Percentiles rank a stretch among this genome's conserved stretches.
These are phyloP conservation scores for Crocidura indochinensis DNA, from an alignment of 2,797 vertebrate genomes.

Conservation along the genomic window DNA sequence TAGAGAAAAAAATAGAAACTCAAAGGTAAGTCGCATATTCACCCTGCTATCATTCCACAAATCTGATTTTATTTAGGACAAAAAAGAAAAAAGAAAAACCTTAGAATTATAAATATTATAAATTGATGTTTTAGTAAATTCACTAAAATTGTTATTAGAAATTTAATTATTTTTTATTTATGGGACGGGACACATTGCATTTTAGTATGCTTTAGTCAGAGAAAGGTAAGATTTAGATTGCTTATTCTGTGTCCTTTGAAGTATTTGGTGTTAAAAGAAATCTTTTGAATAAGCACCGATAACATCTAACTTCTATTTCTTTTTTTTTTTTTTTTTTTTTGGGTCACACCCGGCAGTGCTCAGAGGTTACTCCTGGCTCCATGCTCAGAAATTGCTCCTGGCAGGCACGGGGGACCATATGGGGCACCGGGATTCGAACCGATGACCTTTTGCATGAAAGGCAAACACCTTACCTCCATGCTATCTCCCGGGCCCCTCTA, in stretches of 20 bases:
- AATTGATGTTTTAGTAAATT: not conserved
- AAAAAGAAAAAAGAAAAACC: not conserved
- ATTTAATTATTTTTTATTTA: conserved; percentile 11
- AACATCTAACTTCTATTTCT: not conserved
- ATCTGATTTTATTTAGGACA: conserved; percentile 40
- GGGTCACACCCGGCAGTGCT: too few species aligned
- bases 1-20: not conserved
- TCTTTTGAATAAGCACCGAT: not conserved
- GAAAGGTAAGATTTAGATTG: not conserved
- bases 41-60: not conserved
- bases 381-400: too few species aligned
- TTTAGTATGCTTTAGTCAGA: conserved; percentile 36
- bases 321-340: too few species aligned
- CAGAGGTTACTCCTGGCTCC: too few species aligned
- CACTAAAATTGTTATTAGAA: not conserved
- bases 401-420: too few species aligned
- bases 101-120: too few species aligned
- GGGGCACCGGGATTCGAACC: too few species aligned
- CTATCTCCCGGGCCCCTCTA: too few species aligned
- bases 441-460: too few species aligned
- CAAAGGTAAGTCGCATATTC: not conserved
- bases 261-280: not conserved
- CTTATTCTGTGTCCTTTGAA: not conserved
- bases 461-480: too few species aligned
- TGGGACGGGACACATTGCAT: not conserved